Percentiles rank a stretch among this genome's conserved stretches.
phyloP scores from a whole-genome alignment of 1,140 invertebrate species.

The Pollicipes pollicipes region DNA sequence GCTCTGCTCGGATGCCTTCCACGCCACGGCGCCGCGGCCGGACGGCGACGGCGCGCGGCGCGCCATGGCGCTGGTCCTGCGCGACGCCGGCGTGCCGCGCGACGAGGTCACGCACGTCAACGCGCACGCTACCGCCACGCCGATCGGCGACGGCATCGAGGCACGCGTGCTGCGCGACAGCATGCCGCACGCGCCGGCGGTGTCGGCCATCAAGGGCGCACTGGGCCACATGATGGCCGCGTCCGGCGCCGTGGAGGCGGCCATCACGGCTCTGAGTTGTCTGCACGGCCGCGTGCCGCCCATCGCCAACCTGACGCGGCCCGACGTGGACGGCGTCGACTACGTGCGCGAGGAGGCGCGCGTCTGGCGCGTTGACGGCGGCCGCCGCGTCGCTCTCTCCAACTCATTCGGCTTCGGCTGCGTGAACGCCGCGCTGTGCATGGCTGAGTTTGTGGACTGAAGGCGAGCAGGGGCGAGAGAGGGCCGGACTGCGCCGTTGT shows the following conservation, averaged over 20 bases:
- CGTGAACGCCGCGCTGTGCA: conserved; percentile 81
- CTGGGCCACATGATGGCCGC: conserved; percentile 89
- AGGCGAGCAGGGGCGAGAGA: too few relatives aligned
- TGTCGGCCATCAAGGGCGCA: conserved; percentile 87
- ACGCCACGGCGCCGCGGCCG: conserved; percentile 76
- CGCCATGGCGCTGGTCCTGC: conserved; percentile 74
- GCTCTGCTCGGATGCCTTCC: conserved; percentile 82
- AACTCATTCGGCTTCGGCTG: conserved; percentile 99
- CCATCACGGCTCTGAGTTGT: conserved; percentile 65
- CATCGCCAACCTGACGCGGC: conserved; percentile 68
- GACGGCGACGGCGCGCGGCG: conserved; percentile 72
- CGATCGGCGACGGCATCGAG: conserved; percentile 84
- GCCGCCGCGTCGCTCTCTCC: conserved; percentile 57
- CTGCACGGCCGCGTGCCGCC: conserved; percentile 58
- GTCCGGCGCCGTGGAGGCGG: conserved; percentile 78
- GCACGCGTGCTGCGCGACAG: conserved; percentile 55
- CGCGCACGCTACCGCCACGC: conserved; percentile 96
- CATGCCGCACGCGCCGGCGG: conserved; percentile 30
- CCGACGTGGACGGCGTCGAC: conserved; percentile 34
- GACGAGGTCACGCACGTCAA: conserved; percentile 69
- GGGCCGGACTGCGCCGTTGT: too few relatives aligned
- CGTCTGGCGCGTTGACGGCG: conserved; percentile 35
- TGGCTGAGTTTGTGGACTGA: conserved; percentile 24
- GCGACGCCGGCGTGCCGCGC: conserved; percentile 44
- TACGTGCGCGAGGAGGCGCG: conserved; percentile 40